These are phyloP conservation scores for Epinotia brunnichana DNA, from an alignment of 2,888 invertebrate species.

Conservation along the genomic window DNA sequence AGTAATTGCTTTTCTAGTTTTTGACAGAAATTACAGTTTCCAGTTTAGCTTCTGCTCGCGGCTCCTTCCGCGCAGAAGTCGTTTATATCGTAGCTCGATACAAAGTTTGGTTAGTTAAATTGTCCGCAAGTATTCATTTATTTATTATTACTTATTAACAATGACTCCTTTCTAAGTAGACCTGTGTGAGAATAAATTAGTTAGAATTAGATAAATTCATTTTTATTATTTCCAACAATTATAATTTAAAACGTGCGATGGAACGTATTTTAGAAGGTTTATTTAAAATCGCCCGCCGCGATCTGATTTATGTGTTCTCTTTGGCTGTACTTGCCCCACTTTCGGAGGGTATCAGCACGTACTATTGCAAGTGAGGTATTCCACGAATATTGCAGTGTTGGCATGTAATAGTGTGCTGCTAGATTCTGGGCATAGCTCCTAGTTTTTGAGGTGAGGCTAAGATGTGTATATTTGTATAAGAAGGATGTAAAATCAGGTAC, in stretches of 20 bases:
- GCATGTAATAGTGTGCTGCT: not conserved
- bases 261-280: conserved; percentile 23
- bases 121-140: no score
- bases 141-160: no score
- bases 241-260: conserved; percentile 17
- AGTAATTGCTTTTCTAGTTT: no score
- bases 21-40: no score
- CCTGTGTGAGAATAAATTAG: no score
- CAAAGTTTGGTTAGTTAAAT: no score
- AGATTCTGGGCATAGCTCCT: not conserved
- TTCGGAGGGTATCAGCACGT: conserved; percentile 26
- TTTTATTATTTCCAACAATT: not conserved
- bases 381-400: conserved; percentile 19
- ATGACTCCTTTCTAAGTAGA: no score
- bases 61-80: no score
- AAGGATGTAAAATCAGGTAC: no score
- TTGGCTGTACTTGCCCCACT: conserved; percentile 11
- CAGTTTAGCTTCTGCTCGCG: no score
- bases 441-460: not conserved
- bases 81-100: no score
- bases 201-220: no score
- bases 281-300: conserved; percentile 29
- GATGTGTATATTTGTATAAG: not conserved
- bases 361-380: conserved; percentile 34
- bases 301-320: conserved; percentile 26